A percentile compares a stretch with the other conserved stretches of the same genome.
Conservation (phyloP, 2,888 invertebrate species). For the Cheilosia urbana region DNA sequence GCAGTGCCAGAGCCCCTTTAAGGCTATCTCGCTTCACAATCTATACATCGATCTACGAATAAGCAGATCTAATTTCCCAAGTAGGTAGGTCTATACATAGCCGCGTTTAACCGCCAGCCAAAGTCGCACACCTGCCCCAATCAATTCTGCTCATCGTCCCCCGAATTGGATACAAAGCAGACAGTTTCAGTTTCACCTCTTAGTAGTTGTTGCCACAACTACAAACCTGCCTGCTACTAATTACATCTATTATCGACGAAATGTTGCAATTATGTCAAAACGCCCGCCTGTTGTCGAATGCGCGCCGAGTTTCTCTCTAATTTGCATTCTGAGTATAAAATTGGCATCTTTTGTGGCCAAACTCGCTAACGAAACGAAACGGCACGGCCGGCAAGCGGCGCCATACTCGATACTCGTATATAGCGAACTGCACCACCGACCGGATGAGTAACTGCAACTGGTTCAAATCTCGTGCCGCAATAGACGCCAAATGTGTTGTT, state of each 20-base stretch:
- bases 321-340: slow-evolving; percentile 52
- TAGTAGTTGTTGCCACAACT: slow-evolving; percentile 7
- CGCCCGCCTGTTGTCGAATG: slow-evolving; percentile 23
- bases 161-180: neutral
- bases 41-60: too few relatives aligned
- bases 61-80: too few relatives aligned
- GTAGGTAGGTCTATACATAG: neutral
- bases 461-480: slow-evolving; percentile 64
- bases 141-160: slow-evolving; percentile 22
- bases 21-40: too few relatives aligned
- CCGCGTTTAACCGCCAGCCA: neutral
- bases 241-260: slow-evolving; percentile 53
- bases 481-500: slow-evolving; percentile 57
- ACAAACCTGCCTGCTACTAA: neutral
- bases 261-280: slow-evolving; percentile 49
- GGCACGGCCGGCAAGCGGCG: slow-evolving; percentile 11
- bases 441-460: slow-evolving; percentile 73
- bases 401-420: neutral
- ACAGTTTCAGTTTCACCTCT: slow-evolving; percentile 5
- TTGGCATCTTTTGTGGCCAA: slow-evolving; percentile 41
- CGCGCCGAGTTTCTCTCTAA: slow-evolving; percentile 44
- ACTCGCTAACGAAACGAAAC: neutral
- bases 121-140: slow-evolving; percentile 35
- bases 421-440: slow-evolving; percentile 16
- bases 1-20: too few relatives aligned